Evolutionary conservation across 2,888 invertebrate species (phyloP).

Genomic region (Smittia sp.): DNA sequence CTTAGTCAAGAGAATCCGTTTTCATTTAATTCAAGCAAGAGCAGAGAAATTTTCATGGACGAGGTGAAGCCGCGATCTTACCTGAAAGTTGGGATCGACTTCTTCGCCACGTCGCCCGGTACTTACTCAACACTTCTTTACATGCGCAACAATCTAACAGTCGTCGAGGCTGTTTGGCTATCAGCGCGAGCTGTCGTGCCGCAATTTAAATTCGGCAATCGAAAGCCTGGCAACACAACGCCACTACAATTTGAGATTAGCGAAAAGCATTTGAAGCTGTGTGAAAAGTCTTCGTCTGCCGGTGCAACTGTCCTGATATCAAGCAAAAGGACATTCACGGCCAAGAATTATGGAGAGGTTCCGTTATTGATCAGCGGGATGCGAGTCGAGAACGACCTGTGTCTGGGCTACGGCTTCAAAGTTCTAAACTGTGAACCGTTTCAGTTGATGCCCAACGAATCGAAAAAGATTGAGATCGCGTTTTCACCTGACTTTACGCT

Average conservation of each 20-base stretch:
- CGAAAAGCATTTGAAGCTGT: conserved; percentile 59
- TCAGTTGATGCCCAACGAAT: conserved; percentile 67
- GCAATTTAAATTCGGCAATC: conserved; percentile 82
- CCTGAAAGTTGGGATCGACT: conserved; percentile 48
- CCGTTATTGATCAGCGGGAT: conserved; percentile 71
- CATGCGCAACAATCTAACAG: conserved; percentile 86
- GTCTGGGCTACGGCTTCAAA: conserved; percentile 78
- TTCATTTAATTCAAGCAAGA: conserved; percentile 45
- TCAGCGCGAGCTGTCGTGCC: conserved; percentile 82
- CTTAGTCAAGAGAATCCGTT: conserved; percentile 32
- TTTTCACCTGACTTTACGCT: conserved; percentile 87
- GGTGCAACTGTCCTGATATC: conserved; percentile 65
- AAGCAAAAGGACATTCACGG: conserved; percentile 76
- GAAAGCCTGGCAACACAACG: conserved; percentile 71
- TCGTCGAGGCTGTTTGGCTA: conserved; percentile 80
- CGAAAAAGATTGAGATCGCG: conserved; percentile 76
- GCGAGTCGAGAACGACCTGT: conserved; percentile 63
- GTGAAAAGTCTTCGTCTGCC: conserved; percentile 50
- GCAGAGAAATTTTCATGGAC: conserved; percentile 49
- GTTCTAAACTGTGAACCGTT: conserved; percentile 73
- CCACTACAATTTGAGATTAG: conserved; percentile 77
- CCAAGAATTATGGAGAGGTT: conserved; percentile 87
- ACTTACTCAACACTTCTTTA: conserved; percentile 52
- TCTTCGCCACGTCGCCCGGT: conserved; percentile 48
- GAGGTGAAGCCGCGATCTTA: conserved; percentile 48